Percentiles rank a stretch among this genome's conserved stretches.
Conservation (phyloP, 2,113 vertebrate species). For the Ictalurus punctatus region DNA sequence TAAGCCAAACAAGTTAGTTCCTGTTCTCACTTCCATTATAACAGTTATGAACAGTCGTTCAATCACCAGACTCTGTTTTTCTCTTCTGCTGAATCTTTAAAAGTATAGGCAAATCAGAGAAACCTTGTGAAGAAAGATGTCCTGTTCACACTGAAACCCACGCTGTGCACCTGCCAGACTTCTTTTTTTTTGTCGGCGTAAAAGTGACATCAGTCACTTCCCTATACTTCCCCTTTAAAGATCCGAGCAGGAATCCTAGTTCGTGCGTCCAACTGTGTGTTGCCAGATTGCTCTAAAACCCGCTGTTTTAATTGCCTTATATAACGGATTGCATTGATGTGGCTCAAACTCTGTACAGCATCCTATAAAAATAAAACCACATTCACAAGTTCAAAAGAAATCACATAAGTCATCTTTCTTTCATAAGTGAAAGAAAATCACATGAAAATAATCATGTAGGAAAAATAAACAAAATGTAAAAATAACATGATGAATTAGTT, state of each 20-base stretch:
- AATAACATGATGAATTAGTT: background rate
- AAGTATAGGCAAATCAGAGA: background rate
- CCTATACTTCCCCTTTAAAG: constrained; percentile 34
- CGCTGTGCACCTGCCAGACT: constrained; percentile 18
- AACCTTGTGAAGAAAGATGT: background rate
- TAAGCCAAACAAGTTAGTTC: background rate
- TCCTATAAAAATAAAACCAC: background rate
- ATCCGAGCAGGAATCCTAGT: background rate
- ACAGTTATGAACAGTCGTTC: background rate
- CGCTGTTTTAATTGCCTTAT: background rate
- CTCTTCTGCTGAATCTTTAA: no score
- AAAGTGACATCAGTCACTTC: background rate
- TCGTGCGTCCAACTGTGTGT: background rate
- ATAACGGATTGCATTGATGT: no score
- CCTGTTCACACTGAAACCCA: background rate
- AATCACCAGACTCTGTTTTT: background rate
- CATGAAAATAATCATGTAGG: background rate
- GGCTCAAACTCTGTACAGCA: background rate
- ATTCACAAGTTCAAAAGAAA: background rate
- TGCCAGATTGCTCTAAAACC: background rate
- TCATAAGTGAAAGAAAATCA: background rate
- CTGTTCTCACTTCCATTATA: background rate
- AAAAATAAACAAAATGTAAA: background rate
- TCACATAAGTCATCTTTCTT: background rate
- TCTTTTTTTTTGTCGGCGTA: background rate